Conservation (phyloP, 2,113 vertebrate genomes). For the Caretta caretta region DNA sequence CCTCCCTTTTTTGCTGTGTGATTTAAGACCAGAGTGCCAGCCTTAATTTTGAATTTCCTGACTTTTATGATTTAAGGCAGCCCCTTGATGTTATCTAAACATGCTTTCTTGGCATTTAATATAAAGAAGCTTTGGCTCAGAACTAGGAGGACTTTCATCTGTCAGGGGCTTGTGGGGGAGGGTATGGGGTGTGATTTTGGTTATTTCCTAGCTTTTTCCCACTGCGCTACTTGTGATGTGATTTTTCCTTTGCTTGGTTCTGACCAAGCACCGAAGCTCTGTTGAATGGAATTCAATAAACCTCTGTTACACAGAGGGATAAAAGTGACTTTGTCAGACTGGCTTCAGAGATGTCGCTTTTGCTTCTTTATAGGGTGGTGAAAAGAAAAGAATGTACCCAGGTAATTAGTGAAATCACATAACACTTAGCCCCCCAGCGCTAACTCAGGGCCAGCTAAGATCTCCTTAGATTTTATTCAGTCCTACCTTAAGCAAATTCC, state of each 20-base stretch:
- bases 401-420: neutral
- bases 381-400: neutral
- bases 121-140: conserved; percentile 71
- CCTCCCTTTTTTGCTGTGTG: neutral
- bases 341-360: neutral
- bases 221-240: conserved; percentile 32
- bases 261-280: conserved; percentile 28
- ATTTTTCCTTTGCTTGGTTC: conserved; percentile 44
- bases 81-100: conserved; percentile 65
- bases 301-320: neutral
- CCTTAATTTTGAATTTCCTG: conserved; percentile 71
- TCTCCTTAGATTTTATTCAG: neutral
- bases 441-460: neutral
- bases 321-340: neutral
- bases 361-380: neutral
- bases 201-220: conserved; percentile 52
- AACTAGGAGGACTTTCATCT: conserved; percentile 70
- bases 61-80: conserved; percentile 59
- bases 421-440: neutral
- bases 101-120: conserved; percentile 67
- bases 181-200: conserved; percentile 30
- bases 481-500: neutral
- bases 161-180: neutral
- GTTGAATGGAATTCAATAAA: neutral
- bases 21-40: conserved; percentile 62